Percentiles rank a stretch among this genome's conserved stretches.
Conservation (phyloP, 2,113 vertebrate genomes). For the Crocuta crocuta region DNA sequence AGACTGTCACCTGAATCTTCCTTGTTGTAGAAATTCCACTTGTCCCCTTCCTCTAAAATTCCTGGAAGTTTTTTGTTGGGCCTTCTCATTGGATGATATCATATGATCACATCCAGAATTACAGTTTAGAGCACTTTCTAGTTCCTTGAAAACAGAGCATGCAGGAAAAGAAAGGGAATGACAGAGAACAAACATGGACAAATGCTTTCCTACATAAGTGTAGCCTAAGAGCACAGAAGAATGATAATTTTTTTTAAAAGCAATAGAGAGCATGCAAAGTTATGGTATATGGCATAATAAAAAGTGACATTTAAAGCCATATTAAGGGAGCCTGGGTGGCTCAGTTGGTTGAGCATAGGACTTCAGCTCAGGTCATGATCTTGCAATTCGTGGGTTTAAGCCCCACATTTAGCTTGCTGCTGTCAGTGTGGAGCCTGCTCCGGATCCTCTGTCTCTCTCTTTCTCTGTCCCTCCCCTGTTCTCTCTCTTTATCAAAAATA, state of each 20-base stretch:
- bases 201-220: conserved; percentile 28
- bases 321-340: neutral
- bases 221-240: conserved; percentile 32
- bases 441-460: too few relatives aligned
- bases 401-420: too few relatives aligned
- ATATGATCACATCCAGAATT: neutral
- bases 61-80: conserved; percentile 52
- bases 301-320: conserved; percentile 34
- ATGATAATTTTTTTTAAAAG: neutral
- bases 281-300: neutral
- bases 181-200: neutral
- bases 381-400: too few relatives aligned
- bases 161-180: conserved; percentile 26
- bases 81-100: neutral
- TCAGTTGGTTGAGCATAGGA: too few relatives aligned
- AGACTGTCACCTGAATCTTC: conserved; percentile 5
- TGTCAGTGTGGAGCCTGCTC: too few relatives aligned
- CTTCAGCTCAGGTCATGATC: too few relatives aligned
- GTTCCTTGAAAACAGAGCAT: conserved; percentile 44
- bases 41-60: conserved; percentile 53
- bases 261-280: conserved; percentile 9
- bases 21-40: conserved; percentile 20
- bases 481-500: too few relatives aligned
- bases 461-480: too few relatives aligned
- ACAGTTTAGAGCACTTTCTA: conserved; percentile 49